A percentile compares a stretch with the other conserved stretches of the same genome.
Conservation (phyloP, 37 sponge, comb jelly and placozoan species). For the Diacarnus erythraeanus region DNA sequence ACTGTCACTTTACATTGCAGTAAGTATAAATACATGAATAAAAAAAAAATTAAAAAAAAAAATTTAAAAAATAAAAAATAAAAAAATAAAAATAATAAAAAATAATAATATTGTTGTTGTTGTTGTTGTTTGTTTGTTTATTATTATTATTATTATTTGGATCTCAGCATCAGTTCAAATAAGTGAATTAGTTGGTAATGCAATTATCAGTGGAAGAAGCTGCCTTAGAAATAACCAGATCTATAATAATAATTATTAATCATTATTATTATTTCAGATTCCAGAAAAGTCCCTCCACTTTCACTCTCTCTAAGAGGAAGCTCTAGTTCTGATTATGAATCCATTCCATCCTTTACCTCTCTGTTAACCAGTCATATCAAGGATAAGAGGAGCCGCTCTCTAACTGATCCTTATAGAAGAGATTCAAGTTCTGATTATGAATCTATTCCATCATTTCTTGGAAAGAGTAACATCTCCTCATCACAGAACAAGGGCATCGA, state of each 20-base stretch:
- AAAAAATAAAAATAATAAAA: too few relatives aligned
- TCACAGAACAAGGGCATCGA: neutral
- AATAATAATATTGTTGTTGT: too few relatives aligned
- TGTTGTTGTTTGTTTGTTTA: too few relatives aligned
- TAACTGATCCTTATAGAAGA: neutral
- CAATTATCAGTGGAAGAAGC: too few relatives aligned
- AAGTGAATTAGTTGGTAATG: neutral
- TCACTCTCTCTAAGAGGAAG: neutral
- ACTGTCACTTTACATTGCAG: too few relatives aligned
- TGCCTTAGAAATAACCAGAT: too few relatives aligned
- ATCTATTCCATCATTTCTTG: neutral
- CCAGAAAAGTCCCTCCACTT: neutral
- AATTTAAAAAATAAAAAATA: too few relatives aligned
- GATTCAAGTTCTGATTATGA: constrained; percentile 7
- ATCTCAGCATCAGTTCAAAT: neutral
- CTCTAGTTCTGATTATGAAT: constrained; percentile 16
- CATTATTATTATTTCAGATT: neutral
- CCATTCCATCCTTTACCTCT: neutral
- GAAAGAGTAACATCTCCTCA: neutral
- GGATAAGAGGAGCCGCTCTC: neutral
- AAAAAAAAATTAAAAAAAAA: too few relatives aligned
- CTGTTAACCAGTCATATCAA: neutral
- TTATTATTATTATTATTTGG: neutral
- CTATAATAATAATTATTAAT: too few relatives aligned
- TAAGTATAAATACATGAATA: too few relatives aligned